These are phyloP conservation scores for Porphyrio hochstetteri DNA, from an alignment of 2,113 vertebrate genomes.

Conservation along the genomic window DNA sequence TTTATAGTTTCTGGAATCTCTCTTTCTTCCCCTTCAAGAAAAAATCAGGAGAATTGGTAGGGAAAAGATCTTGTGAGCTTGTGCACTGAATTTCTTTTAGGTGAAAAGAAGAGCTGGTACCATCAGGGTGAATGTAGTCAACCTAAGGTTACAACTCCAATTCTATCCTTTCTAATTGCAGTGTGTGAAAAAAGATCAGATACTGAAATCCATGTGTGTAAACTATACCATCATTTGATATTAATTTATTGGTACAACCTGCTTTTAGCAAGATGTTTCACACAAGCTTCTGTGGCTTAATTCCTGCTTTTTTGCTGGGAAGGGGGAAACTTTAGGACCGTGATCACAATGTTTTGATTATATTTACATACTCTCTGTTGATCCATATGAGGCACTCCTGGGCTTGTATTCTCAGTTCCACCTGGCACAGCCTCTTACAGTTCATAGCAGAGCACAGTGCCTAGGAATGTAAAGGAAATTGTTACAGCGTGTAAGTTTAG, in stretches of 20 bases:
- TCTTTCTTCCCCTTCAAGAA: background rate
- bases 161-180: background rate
- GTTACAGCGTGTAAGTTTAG: background rate
- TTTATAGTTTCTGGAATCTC: background rate
- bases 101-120: background rate
- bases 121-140: background rate
- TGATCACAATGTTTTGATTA: background rate
- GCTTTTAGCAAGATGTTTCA: background rate
- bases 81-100: background rate
- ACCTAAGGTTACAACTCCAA: background rate
- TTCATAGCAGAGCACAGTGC: background rate
- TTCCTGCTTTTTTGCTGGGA: conserved; percentile 6
- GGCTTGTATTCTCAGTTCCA: background rate
- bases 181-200: background rate
- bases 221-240: background rate
- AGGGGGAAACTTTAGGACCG: conserved; percentile 1
- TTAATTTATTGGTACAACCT: background rate
- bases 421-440: background rate
- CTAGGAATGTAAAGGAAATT: background rate
- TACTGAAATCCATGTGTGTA: background rate
- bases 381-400: background rate
- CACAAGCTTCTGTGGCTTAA: background rate
- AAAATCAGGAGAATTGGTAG: background rate
- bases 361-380: background rate
- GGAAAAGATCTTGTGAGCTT: background rate